These are phyloP conservation scores for Callyntrura sp. DNA, from an alignment of 2,888 invertebrate species.

Conservation along the genomic window DNA sequence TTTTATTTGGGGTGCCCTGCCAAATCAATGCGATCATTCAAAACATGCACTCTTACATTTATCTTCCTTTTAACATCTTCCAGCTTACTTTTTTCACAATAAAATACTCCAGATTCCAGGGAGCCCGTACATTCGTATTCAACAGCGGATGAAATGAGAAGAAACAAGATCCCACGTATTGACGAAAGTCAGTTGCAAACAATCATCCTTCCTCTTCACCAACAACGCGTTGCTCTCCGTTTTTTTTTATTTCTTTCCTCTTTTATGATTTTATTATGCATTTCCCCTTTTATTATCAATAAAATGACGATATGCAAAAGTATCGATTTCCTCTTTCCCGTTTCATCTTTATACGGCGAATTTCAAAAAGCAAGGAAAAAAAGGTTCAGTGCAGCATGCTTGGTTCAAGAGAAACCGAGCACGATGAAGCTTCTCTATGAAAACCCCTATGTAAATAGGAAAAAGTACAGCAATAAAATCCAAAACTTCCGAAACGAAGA, in stretches of 20 bases:
- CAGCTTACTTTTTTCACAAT: neutral
- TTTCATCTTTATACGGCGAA: constrained; percentile 35
- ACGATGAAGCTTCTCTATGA: neutral
- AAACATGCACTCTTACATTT: neutral
- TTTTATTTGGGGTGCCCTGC: neutral
- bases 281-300: constrained; percentile 61
- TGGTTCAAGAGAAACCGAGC: neutral
- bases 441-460: constrained; percentile 61
- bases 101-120: neutral
- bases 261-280: constrained; percentile 74
- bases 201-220: constrained; percentile 45
- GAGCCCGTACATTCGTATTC: neutral
- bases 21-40: neutral
- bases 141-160: constrained; percentile 43
- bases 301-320: constrained; percentile 66
- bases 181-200: constrained; percentile 69
- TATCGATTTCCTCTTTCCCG: constrained; percentile 73
- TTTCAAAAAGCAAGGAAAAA: constrained; percentile 10
- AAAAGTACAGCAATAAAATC: constrained; percentile 63
- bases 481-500: constrained; percentile 58
- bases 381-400: constrained; percentile 11
- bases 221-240: constrained; percentile 1
- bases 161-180: constrained; percentile 68
- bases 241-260: constrained; percentile 63
- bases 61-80: neutral